Percentiles rank a stretch among this genome's conserved stretches.
phyloP scores from a whole-genome alignment of 1,140 invertebrate genomes.

The Nixonia krombeini region DNA sequence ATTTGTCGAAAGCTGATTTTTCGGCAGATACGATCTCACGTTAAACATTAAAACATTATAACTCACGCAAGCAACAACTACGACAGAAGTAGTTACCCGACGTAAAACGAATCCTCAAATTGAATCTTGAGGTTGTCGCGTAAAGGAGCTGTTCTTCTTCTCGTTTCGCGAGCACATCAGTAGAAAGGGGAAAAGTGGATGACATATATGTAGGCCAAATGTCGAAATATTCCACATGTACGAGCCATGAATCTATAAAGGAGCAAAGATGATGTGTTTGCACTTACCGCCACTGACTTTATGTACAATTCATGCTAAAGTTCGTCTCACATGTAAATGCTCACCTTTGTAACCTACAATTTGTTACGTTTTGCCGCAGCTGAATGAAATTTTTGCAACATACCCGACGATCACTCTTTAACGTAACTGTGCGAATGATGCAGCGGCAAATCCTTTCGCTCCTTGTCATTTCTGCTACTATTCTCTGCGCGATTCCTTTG shows the following conservation, averaged over 20 bases:
- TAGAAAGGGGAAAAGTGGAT: conserved; percentile 14
- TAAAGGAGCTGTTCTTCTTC: too few species aligned
- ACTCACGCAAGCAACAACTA: too few species aligned
- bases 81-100: too few species aligned
- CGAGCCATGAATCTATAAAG: conserved; percentile 28
- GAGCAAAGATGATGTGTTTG: conserved; percentile 6
- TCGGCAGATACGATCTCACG: too few species aligned
- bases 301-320: conserved; percentile 34
- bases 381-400: conserved; percentile 16
- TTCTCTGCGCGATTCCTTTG: too few species aligned
- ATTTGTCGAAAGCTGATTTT: too few species aligned
- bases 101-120: conserved; percentile 3
- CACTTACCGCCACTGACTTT: too few species aligned
- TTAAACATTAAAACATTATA: too few species aligned
- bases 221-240: conserved; percentile 19
- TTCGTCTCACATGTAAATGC: conserved; percentile 1
- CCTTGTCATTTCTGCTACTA: too few species aligned
- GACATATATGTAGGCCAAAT: conserved; percentile 16
- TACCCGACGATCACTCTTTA: conserved; percentile 17
- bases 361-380: conserved; percentile 12
- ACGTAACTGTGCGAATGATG: conserved; percentile 15
- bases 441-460: conserved; percentile 11
- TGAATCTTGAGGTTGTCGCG: conserved; percentile 5
- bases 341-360: conserved; percentile 27
- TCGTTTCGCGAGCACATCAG: conserved; percentile 10